Conservation (phyloP, 1,140 invertebrate genomes). For the Eueides isabella region DNA sequence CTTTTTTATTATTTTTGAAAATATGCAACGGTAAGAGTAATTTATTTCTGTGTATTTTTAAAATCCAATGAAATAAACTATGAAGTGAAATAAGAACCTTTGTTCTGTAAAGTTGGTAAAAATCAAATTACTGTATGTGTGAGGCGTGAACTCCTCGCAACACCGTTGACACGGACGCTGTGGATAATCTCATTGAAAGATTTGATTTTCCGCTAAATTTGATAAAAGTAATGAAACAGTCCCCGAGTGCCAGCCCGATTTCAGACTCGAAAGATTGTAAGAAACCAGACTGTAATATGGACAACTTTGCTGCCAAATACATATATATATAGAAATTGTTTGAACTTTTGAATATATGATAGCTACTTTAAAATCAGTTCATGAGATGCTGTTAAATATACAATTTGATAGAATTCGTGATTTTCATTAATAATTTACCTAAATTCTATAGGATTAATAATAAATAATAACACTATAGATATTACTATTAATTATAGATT, state of each 20-base stretch:
- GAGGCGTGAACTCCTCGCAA: constrained; percentile 28
- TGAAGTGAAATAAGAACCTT: neutral
- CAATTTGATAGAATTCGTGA: too few relatives aligned
- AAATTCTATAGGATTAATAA: neutral
- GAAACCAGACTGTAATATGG: constrained; percentile 19
- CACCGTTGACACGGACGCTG: constrained; percentile 40
- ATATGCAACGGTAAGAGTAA: neutral
- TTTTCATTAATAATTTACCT: too few relatives aligned
- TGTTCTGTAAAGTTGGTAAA: constrained; percentile 4
- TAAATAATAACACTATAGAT: neutral
- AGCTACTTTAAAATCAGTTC: too few relatives aligned
- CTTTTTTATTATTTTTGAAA: neutral
- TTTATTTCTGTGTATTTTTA: too few relatives aligned
- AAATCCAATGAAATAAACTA: too few relatives aligned
- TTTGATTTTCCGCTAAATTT: constrained; percentile 81
- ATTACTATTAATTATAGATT: neutral
- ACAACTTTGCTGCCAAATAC: neutral
- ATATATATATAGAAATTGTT: neutral
- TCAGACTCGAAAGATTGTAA: constrained; percentile 41
- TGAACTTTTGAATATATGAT: neutral
- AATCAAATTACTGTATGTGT: constrained; percentile 20
- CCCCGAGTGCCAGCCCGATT: constrained; percentile 52
- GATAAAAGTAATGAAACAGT: constrained; percentile 78
- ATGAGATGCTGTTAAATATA: too few relatives aligned
- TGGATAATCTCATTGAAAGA: constrained; percentile 78